Evolutionary conservation across 1,140 invertebrate species (phyloP), one percentile per base, ranked within the genome.

Genomic region (Paralvinella palmiformis): DNA sequence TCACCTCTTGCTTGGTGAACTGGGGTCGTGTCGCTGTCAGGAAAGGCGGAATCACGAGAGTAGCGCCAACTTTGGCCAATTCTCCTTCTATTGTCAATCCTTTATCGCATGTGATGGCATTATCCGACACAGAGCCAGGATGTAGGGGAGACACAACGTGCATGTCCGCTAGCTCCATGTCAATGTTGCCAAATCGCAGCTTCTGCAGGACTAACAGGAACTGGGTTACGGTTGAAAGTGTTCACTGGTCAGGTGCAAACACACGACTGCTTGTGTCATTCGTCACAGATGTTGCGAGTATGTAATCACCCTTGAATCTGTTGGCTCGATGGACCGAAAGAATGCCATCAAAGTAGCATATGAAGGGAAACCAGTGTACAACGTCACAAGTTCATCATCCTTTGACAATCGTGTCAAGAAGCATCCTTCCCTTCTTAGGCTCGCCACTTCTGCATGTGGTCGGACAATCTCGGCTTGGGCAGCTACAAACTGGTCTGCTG

Each of bases 21-120:
- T 57, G 55, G 3, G 29, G 10, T 36, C 33, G 27, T 33, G 55
- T 22, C 17, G 35, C 41, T 20, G 37, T 57, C 36, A 66, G 31
- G 61, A 69, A 69, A 32, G 65, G 71, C 27, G 71, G 67, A 35
- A 71, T 70, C 29, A 57, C 60, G 13, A 72, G 33, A 15, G 17
- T 50, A 22, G 35, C 63, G 44, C 53, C 22, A 29, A 41, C 66
- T 55, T 20, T 31, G 13, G 17, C 33, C 10, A 70, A 31, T 15
- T 66, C 22, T 63, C 68, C 66, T 29, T 58, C 31, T 27, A 60
- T 37, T 7, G 58, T 37, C 33, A 60, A 60, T 2, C 58, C 58
- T 20, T 45, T 41, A 3, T 60, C 58, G 6, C 31, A 5, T 5
- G 58, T 60, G 20, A 60, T 33, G 17, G 17, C 31, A n/a, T 60